Base-by-base conservation (phyloP, 2,797 vertebrate genomes). In the Notolabrus celidotus region DNA sequence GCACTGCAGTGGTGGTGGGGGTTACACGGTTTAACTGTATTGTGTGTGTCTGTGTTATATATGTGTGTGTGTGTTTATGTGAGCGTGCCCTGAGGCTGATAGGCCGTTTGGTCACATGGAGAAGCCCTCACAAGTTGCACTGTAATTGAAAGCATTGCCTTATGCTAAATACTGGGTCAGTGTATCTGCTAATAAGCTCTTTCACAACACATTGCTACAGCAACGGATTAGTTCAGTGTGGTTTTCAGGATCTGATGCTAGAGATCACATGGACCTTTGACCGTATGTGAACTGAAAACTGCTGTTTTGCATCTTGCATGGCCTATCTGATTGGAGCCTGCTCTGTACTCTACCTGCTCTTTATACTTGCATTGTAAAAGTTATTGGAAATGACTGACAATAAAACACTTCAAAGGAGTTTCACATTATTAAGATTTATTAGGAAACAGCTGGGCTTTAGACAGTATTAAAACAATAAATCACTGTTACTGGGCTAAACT, bases 71-170 rank as follows among this genome's bases (percentile, higher is more conserved):
- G 67, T 23, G 9, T 31, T 31, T 5, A 4, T 9, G 9, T 31
- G 29, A 31, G 47, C 2, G 39, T 27, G 68, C 52, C 62, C 50
- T 47, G 57, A 49, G 62, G 71, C 67, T 83, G 65, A 82, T 57
- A 71, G 61, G 51, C 72, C 62, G 76, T 77, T 80, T 79, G 71
- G 84, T 84, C 80, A 81, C 78, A 82, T 53, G 51, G 65, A 75
- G 43, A 79, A 41, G 71, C 57, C 83, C 70, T 79, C 74, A 69
- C 78, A 85, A 81, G 78, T 73, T 55, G 77, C 57, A 58, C 63
- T 60, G 34, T 51, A 60, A 76, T 69, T 82, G 49, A 73, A 59
- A 84, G 56, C 45, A 38, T n/a, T 4, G 45, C 49, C 58, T 80
- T 67, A 71, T 71, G 58, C 55, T 71, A 63, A 76, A 73, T 71